A percentile compares a stretch with the other conserved stretches of the same genome.
Conservation (phyloP, 2,113 vertebrate species). For the Tapirus terrestris region DNA sequence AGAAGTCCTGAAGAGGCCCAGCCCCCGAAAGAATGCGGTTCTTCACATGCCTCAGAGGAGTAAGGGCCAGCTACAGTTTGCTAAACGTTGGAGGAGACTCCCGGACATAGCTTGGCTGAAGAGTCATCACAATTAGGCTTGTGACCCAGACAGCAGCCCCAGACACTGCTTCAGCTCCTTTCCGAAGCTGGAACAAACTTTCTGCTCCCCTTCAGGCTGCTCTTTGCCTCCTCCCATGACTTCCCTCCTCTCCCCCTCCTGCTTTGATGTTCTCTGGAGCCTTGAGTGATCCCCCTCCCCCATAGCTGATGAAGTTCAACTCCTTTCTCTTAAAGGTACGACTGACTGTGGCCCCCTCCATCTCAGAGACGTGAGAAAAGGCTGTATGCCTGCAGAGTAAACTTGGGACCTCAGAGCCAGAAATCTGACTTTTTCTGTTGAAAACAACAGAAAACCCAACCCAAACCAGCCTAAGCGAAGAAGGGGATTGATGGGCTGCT, state of each 20-base stretch:
- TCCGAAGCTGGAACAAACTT: background rate
- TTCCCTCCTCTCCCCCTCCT: background rate
- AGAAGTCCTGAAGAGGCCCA: background rate
- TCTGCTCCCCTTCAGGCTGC: background rate
- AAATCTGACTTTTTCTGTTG: background rate
- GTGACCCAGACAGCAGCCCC: constrained; percentile 47
- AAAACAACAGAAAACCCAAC: background rate
- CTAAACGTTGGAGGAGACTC: background rate
- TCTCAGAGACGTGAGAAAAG: background rate
- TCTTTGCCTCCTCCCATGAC: background rate
- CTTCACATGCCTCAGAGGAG: background rate
- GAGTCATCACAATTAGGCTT: background rate
- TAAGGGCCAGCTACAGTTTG: background rate
- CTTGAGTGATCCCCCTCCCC: background rate
- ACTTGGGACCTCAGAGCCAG: background rate
- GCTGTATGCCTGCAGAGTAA: background rate
- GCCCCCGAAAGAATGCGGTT: background rate
- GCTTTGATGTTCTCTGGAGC: background rate
- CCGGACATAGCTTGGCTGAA: background rate
- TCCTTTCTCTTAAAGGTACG: background rate
- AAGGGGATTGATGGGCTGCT: background rate
- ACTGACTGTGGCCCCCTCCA: accelerated
- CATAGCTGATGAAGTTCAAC: accelerated
- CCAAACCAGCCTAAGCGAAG: background rate
- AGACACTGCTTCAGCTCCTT: background rate